Base-by-base conservation (phyloP, 2,888 invertebrate genomes). In the Mantis religiosa region DNA sequence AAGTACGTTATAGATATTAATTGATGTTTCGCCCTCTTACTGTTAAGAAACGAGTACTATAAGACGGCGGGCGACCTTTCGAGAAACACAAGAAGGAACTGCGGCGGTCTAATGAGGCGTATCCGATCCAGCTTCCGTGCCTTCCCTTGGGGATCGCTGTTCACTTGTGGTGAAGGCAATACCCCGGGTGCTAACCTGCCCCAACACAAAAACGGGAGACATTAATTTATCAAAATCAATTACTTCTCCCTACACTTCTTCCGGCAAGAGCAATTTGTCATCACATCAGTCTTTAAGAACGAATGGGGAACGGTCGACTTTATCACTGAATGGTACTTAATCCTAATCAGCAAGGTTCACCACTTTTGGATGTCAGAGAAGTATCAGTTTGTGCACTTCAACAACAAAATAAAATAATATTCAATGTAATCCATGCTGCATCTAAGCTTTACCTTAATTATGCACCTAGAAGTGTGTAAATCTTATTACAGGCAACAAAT, bases 171-270 rank as follows among this genome's bases (percentile, higher is more conserved):
- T 41, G 54, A 71, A 71, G 54, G 54, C 28, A 54, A 20, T 41
- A 47, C n/a, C 47, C n/a, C 47, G 3, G 41, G 82, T 87, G 34
- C 41, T 87, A 34, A 82, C 34, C 84, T 86, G 25, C 81, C 86
- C 41, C n/a, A 27, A 30, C 34, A 87, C 87, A 87, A 87, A 82
- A 87, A 82, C 34, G 27, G 30, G 54, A 28, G 20, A 82, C 82
- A 85, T 84, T 88, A 85, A 88, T 88, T 88, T 88, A 88, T 88
- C 88, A 88, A 85, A 84, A 88, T 85, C 88, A 88, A 88, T 88
- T 87, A 87, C 47, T 41, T 85, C 85, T 84, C 85, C 83, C 84
- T 28, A 27, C 28, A 85, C 28, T 84, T 71, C 54, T 71, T 71
- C 54, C 25, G 54, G 54, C 54, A 20, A 71, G 54, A 71, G 20